phyloP scores from a whole-genome alignment of 2,888 invertebrate species.

The Tortricodes alternella region DNA sequence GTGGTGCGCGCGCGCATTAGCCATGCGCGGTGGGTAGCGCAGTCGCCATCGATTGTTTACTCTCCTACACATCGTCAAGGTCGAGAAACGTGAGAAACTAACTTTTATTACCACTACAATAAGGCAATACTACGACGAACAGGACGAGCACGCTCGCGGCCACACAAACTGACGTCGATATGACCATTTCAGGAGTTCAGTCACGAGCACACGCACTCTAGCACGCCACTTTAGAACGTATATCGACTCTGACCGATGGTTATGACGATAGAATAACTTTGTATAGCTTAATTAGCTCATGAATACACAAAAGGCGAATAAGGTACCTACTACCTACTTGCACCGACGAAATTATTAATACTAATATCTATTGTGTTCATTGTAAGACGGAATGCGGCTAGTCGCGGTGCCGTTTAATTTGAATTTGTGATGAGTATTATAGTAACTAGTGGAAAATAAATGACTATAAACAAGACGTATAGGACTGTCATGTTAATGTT shows the following conservation, averaged over 20 bases:
- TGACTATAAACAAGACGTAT: constrained; percentile 17
- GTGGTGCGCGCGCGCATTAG: constrained; percentile 65
- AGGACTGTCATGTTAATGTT: constrained; percentile 11
- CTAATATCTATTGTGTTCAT: constrained; percentile 53
- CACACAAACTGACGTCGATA: constrained; percentile 65
- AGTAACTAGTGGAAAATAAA: constrained; percentile 21
- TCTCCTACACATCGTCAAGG: constrained; percentile 55
- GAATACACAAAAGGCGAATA: constrained; percentile 66
- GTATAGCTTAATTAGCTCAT: constrained; percentile 76
- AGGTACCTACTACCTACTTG: constrained; percentile 38
- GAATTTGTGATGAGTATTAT: constrained; percentile 22
- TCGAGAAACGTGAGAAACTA: constrained; percentile 50
- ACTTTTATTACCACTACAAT: constrained; percentile 50
- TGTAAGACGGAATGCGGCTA: constrained; percentile 39
- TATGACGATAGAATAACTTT: constrained; percentile 80
- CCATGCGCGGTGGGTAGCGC: constrained; percentile 65
- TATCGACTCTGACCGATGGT: constrained; percentile 74
- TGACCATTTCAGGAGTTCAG: constrained; percentile 73
- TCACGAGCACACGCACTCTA: constrained; percentile 70
- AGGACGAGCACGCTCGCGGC: constrained; percentile 43
- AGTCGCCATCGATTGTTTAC: constrained; percentile 73
- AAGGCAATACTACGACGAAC: constrained; percentile 39
- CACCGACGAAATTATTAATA: constrained; percentile 57
- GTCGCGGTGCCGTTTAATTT: constrained; percentile 34
- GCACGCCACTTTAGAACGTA: constrained; percentile 64